phyloP scores from a whole-genome alignment of 1,140 invertebrate genomes.

The Oedothorax gibbosus region DNA sequence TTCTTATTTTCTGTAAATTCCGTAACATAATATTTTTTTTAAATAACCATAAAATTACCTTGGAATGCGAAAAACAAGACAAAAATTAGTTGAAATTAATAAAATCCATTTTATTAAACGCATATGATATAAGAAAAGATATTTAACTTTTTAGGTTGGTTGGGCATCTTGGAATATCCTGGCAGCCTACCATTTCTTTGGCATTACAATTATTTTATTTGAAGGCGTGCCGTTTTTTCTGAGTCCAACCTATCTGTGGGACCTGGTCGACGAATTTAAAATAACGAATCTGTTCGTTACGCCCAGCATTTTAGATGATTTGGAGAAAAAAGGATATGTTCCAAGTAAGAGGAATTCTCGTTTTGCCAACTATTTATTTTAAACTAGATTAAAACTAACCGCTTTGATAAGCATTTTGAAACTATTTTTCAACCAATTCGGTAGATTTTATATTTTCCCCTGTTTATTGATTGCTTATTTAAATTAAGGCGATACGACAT shows the following conservation, averaged over 20 bases:
- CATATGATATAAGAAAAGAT: too few relatives aligned
- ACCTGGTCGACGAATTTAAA: conserved; percentile 48
- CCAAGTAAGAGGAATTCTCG: conserved; percentile 37
- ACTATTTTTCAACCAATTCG: neutral
- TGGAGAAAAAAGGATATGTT: conserved; percentile 44
- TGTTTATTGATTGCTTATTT: neutral
- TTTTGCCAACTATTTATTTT: neutral
- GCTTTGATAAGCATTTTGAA: neutral
- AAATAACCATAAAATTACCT: too few relatives aligned
- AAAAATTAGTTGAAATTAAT: too few relatives aligned
- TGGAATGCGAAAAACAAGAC: too few relatives aligned
- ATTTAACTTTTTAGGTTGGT: conserved; percentile 26
- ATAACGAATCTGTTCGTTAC: conserved; percentile 11
- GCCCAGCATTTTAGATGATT: conserved; percentile 27
- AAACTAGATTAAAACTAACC: neutral
- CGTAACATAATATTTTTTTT: too few relatives aligned
- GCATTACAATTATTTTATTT: conserved; percentile 3
- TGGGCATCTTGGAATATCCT: conserved; percentile 49
- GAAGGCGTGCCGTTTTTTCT: conserved; percentile 49
- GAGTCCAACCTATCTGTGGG: conserved; percentile 39
- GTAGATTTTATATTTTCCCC: neutral
- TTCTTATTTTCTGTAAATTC: too few relatives aligned
- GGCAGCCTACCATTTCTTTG: neutral
- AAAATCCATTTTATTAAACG: too few relatives aligned
- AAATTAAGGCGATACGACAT: neutral